Evolutionary conservation across 2,113 vertebrate species (phyloP).

Genomic region (Nycticebus coucang): DNA sequence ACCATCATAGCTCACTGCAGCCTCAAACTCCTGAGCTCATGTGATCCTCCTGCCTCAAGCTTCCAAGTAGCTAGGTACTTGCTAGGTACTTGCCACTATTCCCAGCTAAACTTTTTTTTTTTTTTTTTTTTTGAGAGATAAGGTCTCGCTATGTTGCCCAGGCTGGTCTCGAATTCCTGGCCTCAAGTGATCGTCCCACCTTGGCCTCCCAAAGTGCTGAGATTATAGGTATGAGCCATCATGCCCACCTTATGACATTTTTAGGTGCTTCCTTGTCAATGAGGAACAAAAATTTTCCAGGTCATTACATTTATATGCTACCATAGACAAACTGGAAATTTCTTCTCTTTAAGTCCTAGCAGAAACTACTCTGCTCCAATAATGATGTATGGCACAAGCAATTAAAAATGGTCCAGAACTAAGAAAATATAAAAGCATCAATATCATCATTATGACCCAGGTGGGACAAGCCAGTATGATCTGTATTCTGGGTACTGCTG

Average conservation of each 20-base stretch:
- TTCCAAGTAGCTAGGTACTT: too few species aligned
- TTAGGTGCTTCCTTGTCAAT: slow-evolving; percentile 34
- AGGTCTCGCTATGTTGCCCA: too few species aligned
- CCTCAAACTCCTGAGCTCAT: too few species aligned
- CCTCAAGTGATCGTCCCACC: too few species aligned
- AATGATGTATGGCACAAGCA: background rate
- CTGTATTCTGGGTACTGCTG: background rate
- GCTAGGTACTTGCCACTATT: too few species aligned
- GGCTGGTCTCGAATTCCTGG: too few species aligned
- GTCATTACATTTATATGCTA: background rate
- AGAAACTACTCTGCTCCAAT: slow-evolving; percentile 45
- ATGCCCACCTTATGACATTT: background rate
- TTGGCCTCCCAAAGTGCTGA: too few species aligned
- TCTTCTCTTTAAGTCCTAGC: slow-evolving; percentile 1
- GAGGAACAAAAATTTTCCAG: background rate
- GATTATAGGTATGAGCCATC: too few species aligned
- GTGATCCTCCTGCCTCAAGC: too few species aligned
- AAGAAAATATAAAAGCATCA: background rate
- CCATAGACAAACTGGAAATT: background rate
- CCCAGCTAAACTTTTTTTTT: too few species aligned
- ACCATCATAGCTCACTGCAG: too few species aligned
- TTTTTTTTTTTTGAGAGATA: too few species aligned
- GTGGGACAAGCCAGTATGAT: background rate
- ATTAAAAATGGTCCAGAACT: background rate
- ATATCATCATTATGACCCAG: background rate